Base-by-base conservation (phyloP, 35 echinoderm and acorn worm species). In the Ptychodera flava region DNA sequence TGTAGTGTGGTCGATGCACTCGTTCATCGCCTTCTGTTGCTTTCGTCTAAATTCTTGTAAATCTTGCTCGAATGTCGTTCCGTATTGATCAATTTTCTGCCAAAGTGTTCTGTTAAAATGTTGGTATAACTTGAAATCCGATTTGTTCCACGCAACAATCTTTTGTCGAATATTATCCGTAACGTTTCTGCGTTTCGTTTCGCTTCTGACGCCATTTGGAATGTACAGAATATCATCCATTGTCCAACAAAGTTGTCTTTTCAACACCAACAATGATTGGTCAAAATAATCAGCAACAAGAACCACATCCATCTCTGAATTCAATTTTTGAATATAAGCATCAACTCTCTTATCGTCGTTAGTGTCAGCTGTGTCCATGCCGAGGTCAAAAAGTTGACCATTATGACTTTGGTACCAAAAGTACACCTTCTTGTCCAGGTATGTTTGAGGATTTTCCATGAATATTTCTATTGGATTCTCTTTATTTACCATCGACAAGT, bases 351-450 rank as follows among this genome's bases (percentile, higher is more conserved):
- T 22, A 0, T 16, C 31, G 33, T 86, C 85, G n/a, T 77, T 77
- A 77, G 81, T 78, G 37, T 90, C 28, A 78, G 76, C 52, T 32
- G 81, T 78, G 29, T 95, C 90, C 12, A 95, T 75, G 0, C 93
- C 93, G 1, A 95, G 85, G 35, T 88, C 85, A 33, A 82, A 92
- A 2, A 95, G 52, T 22, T 95, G 93, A 35, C 91, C 88, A 76
- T 92, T 95, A 16, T 84, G 82, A n/a, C 45, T 76, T 31, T 79
- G 77, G n/a, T 89, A 32, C 16, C 78, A 88, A 31, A 75, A 83
- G 16, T 87, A 78, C 34, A 77, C 82, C 16, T 52, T 88, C 27
- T 87, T 32, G 28, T 34, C 76, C 27, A 84, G 78, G 36, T 77
- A 88, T 15, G 16, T 79, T 0, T 86, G 53, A 1, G 86, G 79